Evolutionary conservation across 1,140 invertebrate genomes (phyloP).

Genomic region (Eumeta japonica): DNA sequence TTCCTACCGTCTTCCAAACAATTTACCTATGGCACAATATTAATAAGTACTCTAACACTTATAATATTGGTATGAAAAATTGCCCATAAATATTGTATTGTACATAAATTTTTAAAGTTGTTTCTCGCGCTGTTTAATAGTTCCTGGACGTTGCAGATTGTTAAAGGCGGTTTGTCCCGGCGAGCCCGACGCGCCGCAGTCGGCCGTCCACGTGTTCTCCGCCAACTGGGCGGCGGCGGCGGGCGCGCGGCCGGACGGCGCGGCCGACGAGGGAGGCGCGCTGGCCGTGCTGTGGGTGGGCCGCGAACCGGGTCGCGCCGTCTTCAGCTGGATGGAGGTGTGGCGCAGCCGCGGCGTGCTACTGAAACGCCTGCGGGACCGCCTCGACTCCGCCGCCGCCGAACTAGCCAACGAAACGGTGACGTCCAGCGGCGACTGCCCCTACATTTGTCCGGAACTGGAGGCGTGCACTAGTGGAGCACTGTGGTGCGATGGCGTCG

Average conservation of each 20-base stretch:
- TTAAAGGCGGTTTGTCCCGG: constrained; percentile 73
- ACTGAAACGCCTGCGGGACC: not conserved
- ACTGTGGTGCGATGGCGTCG: constrained; percentile 31
- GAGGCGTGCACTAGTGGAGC: constrained; percentile 36
- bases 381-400: constrained; percentile 6
- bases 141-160: constrained; percentile 49
- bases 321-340: constrained; percentile 40
- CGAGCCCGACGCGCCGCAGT: constrained; percentile 64
- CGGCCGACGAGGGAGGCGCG: constrained; percentile 65
- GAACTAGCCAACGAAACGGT: constrained; percentile 38
- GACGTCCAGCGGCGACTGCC: constrained; percentile 19
- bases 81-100: too few species aligned
- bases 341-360: constrained; percentile 22
- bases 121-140: too few species aligned
- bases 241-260: constrained; percentile 21
- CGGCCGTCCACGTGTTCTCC: constrained; percentile 58
- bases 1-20: too few species aligned
- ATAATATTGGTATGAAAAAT: too few species aligned
- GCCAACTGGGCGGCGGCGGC: constrained; percentile 35
- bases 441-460: constrained; percentile 24
- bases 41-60: too few species aligned
- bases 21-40: too few species aligned
- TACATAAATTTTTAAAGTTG: too few species aligned
- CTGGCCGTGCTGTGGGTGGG: constrained; percentile 36
- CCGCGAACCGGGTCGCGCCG: constrained; percentile 28